Base-by-base conservation (phyloP, 30 jellyfish, hydroid and myxozoan genomes). In the Clytia hemisphaerica region DNA sequence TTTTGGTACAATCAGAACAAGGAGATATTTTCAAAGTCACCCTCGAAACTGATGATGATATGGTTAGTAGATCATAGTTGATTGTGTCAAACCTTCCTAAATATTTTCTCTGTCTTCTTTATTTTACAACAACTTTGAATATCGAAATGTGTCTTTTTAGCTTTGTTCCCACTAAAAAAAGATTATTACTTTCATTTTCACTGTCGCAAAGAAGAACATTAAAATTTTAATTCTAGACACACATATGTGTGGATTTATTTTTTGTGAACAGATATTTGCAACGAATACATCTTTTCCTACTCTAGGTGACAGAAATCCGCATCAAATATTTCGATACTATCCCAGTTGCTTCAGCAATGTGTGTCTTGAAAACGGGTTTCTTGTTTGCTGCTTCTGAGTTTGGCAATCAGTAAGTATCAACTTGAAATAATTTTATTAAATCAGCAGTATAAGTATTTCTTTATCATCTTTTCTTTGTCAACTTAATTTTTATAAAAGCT, bases 1-100 rank as follows among this genome's bases (percentile, higher is more conserved):
- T 88, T 67, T 61, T 88, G 71, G 93, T 81, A 33, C 97, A 88
- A 75, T 72, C 97, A 6, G 97, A 88, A 73, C 97, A 88, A 76
- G 97, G 97, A 5, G 97, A 88, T 65, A 32, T 88, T 37, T 88
- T 88, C 83, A 88, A 88, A 72, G 84, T 88, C 25, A 88, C 97
- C 1, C 57, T 88, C 44, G 94, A 88, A 42, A 77, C 78, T 32
- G 94, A 86, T 33, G 93, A 86, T 31, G 96, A 78, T 67, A 67
- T 86, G 77, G 94, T 86, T 65, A 53, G 92, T 21, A 6, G 10
- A 14, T 3, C 2, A 32, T 10, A 29, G 28, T 18, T 4, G 2
- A 6, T 18, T 58, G n/a, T 9, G 24, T 12, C 57, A 58, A n/a
- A n/a, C n/a, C n/a, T n/a, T n/a, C n/a, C n/a, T n/a, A n/a, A n/a